Conservation (phyloP, 2,888 invertebrate genomes). For the Sarcophaga variegata region DNA sequence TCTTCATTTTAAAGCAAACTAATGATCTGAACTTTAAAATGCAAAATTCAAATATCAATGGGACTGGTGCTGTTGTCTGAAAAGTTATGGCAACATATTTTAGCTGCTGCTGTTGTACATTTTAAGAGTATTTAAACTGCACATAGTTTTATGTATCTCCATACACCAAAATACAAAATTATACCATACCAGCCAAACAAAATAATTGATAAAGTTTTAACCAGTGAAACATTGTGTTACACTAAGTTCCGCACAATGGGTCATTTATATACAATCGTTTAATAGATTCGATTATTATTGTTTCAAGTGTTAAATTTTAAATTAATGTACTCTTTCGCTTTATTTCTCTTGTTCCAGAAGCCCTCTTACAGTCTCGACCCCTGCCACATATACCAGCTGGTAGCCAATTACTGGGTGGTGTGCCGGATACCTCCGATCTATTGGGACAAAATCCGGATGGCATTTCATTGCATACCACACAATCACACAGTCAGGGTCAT, state of each 20-base stretch:
- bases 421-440: slow-evolving; percentile 84
- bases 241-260: no score
- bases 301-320: not conserved
- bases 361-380: slow-evolving; percentile 95
- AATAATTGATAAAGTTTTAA: no score
- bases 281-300: no score
- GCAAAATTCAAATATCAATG: slow-evolving; percentile 28
- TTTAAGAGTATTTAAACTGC: no score
- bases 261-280: no score
- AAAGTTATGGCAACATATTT: slow-evolving; percentile 18
- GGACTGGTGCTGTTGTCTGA: slow-evolving; percentile 23
- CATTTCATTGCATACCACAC: slow-evolving; percentile 81
- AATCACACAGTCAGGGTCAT: slow-evolving; percentile 78
- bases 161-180: no score
- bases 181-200: no score
- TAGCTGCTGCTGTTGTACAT: no score
- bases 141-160: no score
- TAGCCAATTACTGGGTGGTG: slow-evolving; percentile 83
- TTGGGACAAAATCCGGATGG: slow-evolving; percentile 81
- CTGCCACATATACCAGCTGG: slow-evolving; percentile 93
- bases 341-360: slow-evolving; percentile 85
- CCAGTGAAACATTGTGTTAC: no score
- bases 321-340: not conserved
- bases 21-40: not conserved
- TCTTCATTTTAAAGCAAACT: no score